Percentiles rank a stretch among this genome's conserved stretches.
phyloP scores from a whole-genome alignment of 2,113 vertebrate genomes.

The Edolisoma coerulescens region DNA sequence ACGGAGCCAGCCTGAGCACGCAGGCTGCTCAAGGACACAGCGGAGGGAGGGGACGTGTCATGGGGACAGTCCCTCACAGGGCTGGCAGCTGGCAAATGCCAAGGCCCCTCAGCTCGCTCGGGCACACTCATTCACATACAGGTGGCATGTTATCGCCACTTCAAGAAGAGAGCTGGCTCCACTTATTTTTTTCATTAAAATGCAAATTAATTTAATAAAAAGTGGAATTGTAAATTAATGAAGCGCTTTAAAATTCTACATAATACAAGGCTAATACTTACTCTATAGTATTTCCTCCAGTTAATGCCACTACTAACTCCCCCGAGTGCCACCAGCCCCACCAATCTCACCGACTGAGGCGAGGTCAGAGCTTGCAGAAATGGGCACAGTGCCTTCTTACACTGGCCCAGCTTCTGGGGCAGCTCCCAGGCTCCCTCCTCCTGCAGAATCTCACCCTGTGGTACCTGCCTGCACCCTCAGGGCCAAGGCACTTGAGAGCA shows the following conservation, averaged over 20 bases:
- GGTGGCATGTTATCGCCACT: neutral
- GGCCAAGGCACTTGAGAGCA: neutral
- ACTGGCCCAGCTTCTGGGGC: neutral
- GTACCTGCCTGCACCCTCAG: neutral
- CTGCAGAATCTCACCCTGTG: neutral
- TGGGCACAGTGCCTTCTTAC: fast-evolving
- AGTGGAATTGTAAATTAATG: constrained; percentile 68
- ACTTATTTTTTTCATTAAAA: constrained; percentile 72
- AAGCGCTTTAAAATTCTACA: constrained; percentile 58
- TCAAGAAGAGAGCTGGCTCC: constrained; percentile 12
- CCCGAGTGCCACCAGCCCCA: neutral
- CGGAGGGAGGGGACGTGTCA: fast-evolving
- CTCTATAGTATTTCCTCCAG: constrained; percentile 13
- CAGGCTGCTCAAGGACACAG: neutral
- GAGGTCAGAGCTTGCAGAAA: neutral
- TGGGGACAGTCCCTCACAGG: neutral
- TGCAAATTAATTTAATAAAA: constrained; percentile 77
- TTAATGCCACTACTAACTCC: constrained; percentile 5
- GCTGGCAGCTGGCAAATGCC: fast-evolving
- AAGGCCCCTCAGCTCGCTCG: neutral
- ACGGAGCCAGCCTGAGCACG: fast-evolving
- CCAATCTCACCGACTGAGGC: neutral
- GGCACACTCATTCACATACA: neutral
- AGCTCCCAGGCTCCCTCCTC: neutral
- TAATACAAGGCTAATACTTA: constrained; percentile 34